phyloP scores from a whole-genome alignment of 2,113 vertebrate species.

The Bubo blakistoni region DNA sequence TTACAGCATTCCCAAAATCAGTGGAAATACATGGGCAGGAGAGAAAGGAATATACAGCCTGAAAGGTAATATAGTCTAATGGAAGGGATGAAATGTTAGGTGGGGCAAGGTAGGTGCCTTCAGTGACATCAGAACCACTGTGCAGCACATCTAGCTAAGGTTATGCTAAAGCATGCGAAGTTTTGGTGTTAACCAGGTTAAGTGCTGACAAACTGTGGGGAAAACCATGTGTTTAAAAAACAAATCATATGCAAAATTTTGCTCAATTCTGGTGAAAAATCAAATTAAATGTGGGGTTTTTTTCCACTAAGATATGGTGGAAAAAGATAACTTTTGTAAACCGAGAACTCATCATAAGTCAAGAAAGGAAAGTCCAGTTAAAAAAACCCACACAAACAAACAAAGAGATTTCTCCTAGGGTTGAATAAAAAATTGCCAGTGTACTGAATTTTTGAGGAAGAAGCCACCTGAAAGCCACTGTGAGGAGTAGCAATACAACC shows the following conservation, averaged over 20 bases:
- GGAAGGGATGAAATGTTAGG: neutral
- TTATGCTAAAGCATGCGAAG: neutral
- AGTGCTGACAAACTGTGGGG: neutral
- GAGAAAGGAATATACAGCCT: neutral
- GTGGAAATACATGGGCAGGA: neutral
- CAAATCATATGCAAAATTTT: neutral
- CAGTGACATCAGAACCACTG: neutral
- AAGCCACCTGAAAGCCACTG: neutral
- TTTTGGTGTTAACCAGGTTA: neutral
- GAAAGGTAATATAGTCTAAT: neutral
- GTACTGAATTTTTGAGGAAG: neutral
- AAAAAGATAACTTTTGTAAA: neutral
- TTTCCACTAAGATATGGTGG: neutral
- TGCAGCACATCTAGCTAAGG: neutral
- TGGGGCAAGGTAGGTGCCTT: neutral
- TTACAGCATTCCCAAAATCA: neutral
- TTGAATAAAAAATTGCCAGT: neutral
- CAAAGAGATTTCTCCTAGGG: neutral
- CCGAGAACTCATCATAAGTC: neutral
- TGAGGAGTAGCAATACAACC: neutral
- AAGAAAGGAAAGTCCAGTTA: neutral
- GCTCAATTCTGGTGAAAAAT: neutral
- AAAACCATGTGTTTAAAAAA: neutral
- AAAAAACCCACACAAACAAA: neutral
- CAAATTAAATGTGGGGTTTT: neutral